Evolutionary conservation across 2,797 vertebrate species (phyloP).

Genomic region (Pseudomugil gertrudae): DNA sequence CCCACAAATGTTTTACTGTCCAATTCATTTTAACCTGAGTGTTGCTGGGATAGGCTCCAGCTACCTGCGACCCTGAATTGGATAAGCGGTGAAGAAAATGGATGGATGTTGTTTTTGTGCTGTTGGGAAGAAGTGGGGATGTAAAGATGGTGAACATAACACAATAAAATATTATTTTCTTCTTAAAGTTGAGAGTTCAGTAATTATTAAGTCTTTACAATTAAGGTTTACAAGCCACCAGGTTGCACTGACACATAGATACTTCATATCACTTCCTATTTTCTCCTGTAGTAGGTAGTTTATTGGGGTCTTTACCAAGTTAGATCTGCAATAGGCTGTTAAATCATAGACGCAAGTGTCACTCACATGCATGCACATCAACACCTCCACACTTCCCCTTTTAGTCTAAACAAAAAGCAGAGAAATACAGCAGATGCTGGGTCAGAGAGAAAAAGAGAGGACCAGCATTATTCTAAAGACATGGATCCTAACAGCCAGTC

Average conservation of each 20-base stretch:
- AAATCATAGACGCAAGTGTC: slow-evolving; percentile 21
- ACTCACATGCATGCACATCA: slow-evolving; percentile 18
- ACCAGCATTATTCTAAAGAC: slow-evolving; percentile 54
- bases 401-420: slow-evolving; percentile 29
- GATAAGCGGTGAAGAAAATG: too few relatives aligned
- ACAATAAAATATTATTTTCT: too few relatives aligned
- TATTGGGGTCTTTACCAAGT: slow-evolving; percentile 2
- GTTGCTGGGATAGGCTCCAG: too few relatives aligned
- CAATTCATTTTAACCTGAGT: too few relatives aligned
- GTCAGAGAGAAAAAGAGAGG: slow-evolving; percentile 27
- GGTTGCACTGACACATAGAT: not conserved
- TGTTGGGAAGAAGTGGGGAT: too few relatives aligned
- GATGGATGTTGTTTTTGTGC: too few relatives aligned
- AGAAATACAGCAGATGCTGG: slow-evolving; percentile 35
- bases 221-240: not conserved
- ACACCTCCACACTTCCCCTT: slow-evolving; percentile 15
- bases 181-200: too few relatives aligned
- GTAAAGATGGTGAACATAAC: too few relatives aligned
- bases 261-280: not conserved
- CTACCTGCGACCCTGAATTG: too few relatives aligned
- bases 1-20: too few relatives aligned
- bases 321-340: not conserved
- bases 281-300: not conserved
- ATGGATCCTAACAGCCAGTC: slow-evolving; percentile 52
- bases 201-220: too few relatives aligned